Base-by-base conservation (phyloP, 2,113 vertebrate genomes). In the Sialia sialis region DNA sequence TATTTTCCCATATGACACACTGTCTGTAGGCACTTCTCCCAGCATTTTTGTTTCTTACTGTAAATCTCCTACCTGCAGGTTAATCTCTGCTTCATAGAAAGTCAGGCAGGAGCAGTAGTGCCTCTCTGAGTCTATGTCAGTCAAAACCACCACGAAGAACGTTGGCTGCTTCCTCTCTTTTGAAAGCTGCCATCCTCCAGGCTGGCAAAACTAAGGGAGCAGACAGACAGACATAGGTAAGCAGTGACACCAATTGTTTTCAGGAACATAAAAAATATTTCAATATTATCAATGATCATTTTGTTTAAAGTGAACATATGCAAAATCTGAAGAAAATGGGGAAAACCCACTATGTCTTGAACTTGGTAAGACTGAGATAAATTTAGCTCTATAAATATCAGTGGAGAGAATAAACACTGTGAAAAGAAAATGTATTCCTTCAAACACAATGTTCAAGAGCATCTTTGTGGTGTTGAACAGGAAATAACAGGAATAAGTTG, bases 61-160 rank as follows among this genome's bases (percentile, higher is more conserved):
- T 26, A n/a, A 80, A 79, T 39, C 59, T 76, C 94, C 97, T 97
- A 99, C 99, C 99, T 99, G 99, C 48, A 99, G 97, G 95, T 99
- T 99, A 93, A 99, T 99, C 93, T 99, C 99, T 11, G 99, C 99
- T 95, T 99, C 99, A 23, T 98, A 98, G 97, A 99, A 99, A 46
- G 99, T 99, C 59, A 99, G 98, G 95, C 99, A 99, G 55, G 99
- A 99, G 92, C 99, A 99, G 98, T 99, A 99, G 98, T 99, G 99
- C 58, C 99, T 97, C 97, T 99, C 99, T 11, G 99, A 99, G 89
- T 99, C 99, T 22, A 99, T 99, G 90, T 99, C 99, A 26, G 99
- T 99, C 97, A 99, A 95, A 97, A 99, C 99, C 89, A 99, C 98
- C 48, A 99, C 98, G 83, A 99, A 99, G 97, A 99, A 99, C 0